A percentile compares a stretch with the other conserved stretches of the same genome.
Conservation (phyloP, 2,113 vertebrate species). For the Neopipo cinnamomea region DNA sequence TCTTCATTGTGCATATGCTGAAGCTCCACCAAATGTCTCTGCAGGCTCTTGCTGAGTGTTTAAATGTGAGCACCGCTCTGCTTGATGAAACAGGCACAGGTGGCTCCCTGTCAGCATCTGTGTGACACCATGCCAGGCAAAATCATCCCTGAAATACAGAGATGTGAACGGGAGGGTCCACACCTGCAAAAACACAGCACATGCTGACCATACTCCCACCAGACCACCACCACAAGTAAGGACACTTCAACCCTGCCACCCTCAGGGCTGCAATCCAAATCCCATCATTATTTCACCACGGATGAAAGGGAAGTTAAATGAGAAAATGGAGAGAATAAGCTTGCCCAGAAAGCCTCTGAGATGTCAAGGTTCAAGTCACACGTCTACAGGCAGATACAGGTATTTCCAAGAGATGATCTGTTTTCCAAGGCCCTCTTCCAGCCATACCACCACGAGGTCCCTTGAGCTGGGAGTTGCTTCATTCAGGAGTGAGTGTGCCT, state of each 20-base stretch:
- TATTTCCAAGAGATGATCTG: neutral
- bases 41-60: neutral
- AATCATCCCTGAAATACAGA: neutral
- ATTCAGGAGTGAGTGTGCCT: neutral
- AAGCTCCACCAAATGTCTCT: neutral
- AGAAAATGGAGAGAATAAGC: neutral
- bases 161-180: neutral
- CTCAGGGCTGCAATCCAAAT: neutral
- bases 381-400: neutral
- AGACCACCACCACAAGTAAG: neutral
- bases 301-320: neutral
- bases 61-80: neutral
- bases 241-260: neutral
- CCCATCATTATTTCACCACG: neutral
- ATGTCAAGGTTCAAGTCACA: neutral
- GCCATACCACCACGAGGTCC: neutral
- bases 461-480: neutral
- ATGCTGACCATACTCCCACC: neutral
- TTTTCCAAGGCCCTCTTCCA: neutral
- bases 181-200: neutral
- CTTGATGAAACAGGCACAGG: neutral
- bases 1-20: neutral
- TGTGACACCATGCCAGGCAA: accelerated
- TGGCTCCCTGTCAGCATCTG: neutral
- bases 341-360: neutral